Base-by-base conservation (phyloP, 2,888 invertebrate genomes). In the Parnassius smintheus region DNA sequence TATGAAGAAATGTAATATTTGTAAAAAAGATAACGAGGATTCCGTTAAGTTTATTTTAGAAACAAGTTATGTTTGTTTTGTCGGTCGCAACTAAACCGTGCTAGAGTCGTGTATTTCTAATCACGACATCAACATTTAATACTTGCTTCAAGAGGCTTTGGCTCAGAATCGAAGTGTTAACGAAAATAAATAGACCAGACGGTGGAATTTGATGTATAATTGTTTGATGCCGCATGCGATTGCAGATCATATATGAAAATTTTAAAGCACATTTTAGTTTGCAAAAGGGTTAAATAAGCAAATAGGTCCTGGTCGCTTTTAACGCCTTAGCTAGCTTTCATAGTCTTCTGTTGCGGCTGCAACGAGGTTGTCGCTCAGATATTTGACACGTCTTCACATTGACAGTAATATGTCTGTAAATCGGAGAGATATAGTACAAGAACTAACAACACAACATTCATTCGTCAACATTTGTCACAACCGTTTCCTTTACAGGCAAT, bases 121-220 rank as follows among this genome's bases (percentile, higher is more conserved):
- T 89, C 84, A 86, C 75, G 74, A 74, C 72, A 72, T 78, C 75
- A 83, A 84, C 85, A 85, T 83, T 76, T 81, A 82, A 88, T 86
- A 88, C 83, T 83, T 82, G 78, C 72, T 75, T 80, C 80, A 81
- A 85, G 84, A 84, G 78, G 77, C 77, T 75, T 72, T 76, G 75
- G 78, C 78, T 78, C 78, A 82, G 83, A 83, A 72, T 71, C 69
- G 68, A 75, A 85, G 84, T 85, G 84, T 77, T 86, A 87, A 88
- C 85, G 86, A 86, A 88, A 88, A 88, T 83, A 88, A 88, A 88
- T 88, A 84, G 88, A 85, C 86, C 85, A 81, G 76, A 53, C 78
- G 76, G 79, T 80, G 83, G 81, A 82, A 83, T 79, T 76, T 79
- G 85, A 81, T 84, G 81, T 83, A 74, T 78, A 70, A 75, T 72